Conservation (phyloP, 2,888 invertebrate species). For the Strigamia crassipes region DNA sequence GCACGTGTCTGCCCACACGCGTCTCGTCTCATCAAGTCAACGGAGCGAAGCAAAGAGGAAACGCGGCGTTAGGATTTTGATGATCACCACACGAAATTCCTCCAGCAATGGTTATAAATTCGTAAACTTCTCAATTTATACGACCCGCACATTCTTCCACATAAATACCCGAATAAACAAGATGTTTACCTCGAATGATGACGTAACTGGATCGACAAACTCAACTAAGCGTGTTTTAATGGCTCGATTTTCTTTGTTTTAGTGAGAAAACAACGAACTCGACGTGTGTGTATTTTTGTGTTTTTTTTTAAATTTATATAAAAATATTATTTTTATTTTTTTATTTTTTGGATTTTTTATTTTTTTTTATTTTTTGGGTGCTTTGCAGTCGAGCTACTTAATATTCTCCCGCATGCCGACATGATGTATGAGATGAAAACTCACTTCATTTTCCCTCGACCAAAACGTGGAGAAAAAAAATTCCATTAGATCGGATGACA, state of each 20-base stretch:
- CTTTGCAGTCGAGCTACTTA: background rate
- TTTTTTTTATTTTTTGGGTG: background rate
- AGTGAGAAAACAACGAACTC: background rate
- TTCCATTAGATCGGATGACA: conserved; percentile 39
- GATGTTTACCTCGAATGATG: background rate
- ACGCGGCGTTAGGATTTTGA: conserved; percentile 42
- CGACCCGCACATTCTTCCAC: background rate
- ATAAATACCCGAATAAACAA: background rate
- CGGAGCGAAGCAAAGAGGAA: conserved; percentile 25
- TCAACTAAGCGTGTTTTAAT: background rate
- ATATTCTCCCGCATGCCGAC: conserved; percentile 28
- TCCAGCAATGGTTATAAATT: conserved; percentile 29
- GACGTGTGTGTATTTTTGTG: background rate
- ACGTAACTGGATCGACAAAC: background rate
- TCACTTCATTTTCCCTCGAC: conserved; percentile 39
- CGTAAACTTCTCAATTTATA: conserved; percentile 35
- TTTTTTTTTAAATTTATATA: background rate
- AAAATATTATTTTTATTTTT: background rate
- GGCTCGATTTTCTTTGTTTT: background rate
- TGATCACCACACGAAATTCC: conserved; percentile 36
- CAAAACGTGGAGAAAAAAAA: conserved; percentile 25
- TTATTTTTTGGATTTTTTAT: background rate
- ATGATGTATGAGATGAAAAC: conserved; percentile 35
- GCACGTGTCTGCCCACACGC: conserved; percentile 28
- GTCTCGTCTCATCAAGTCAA: conserved; percentile 38